phyloP scores from a whole-genome alignment of 2,888 invertebrate genomes.

The Synanthedon tipuliformis region DNA sequence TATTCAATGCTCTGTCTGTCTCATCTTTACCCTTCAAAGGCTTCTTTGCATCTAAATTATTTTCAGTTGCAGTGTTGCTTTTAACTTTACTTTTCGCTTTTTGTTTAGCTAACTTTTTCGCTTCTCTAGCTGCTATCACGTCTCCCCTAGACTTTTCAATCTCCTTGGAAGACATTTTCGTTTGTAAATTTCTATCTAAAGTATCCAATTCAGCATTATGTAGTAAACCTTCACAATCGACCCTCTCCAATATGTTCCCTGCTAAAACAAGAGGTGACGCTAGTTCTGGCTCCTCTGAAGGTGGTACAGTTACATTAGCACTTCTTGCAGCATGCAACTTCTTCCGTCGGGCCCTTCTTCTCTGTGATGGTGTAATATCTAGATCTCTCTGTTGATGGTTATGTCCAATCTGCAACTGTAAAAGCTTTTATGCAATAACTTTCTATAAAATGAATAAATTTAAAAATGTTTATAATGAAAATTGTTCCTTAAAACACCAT shows the following conservation, averaged over 20 bases:
- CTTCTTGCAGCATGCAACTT: constrained; percentile 21
- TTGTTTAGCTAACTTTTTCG: constrained; percentile 50
- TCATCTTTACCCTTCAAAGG: constrained; percentile 36
- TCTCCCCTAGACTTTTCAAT: constrained; percentile 34
- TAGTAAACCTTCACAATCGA: not conserved
- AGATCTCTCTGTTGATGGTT: not conserved
- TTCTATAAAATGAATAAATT: too few relatives aligned
- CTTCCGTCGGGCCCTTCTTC: constrained; percentile 35
- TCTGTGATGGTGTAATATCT: constrained; percentile 21
- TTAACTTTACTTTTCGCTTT: constrained; percentile 33
- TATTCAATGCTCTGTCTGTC: constrained; percentile 37
- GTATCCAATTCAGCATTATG: not conserved
- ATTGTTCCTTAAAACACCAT: too few relatives aligned
- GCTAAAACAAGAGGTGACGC: too few relatives aligned
- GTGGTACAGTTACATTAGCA: not conserved
- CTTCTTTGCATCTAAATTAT: not conserved
- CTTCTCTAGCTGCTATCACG: constrained; percentile 48
- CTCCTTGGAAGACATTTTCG: constrained; percentile 36
- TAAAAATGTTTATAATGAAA: too few relatives aligned
- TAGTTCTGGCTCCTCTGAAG: not conserved
- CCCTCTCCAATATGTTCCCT: not conserved
- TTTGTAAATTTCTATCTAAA: not conserved
- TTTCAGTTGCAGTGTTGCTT: constrained; percentile 6
- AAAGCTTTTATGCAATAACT: too few relatives aligned
- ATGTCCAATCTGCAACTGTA: not conserved